Conservation (phyloP, 2,113 vertebrate genomes). For the zebrafish (Danio rerio) region GRCz12tu NC_133199.1:12449001-12449500, state of each 20-base stretch:
- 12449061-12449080: no score
- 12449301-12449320: background rate
- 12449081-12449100: no score
- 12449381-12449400: background rate
- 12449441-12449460: background rate
- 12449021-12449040: no score
- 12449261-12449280: background rate
- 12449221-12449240: background rate
- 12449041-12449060: no score
- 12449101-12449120: background rate
- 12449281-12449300: background rate
- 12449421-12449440: background rate
- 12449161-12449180: background rate
- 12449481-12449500: no score
- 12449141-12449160: background rate
- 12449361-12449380: background rate
- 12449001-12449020: no score
- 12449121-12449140: constrained; percentile 16
- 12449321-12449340: background rate
- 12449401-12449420: background rate
- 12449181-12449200: background rate
- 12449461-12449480: background rate
- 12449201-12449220: background rate
- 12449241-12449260: background rate
- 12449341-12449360: background rate